These are phyloP conservation scores for Trematocara variabile DNA, from an alignment of 2,113 vertebrate genomes.

Conservation along the genomic window DNA sequence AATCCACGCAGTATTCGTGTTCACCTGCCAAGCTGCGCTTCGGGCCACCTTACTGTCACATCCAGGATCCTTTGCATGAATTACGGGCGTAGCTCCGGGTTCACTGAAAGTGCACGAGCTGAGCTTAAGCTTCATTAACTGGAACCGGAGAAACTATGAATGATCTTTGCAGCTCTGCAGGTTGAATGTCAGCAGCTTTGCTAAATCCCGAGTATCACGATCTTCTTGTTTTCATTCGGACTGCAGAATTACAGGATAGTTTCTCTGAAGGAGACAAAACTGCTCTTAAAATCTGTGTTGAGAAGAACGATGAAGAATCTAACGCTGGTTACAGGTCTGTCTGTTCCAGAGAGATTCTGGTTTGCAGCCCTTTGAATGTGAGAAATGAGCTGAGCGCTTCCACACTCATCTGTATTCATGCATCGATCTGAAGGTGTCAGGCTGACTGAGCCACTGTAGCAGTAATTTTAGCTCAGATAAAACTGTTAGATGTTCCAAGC, in stretches of 20 bases:
- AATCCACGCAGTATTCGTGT: neutral
- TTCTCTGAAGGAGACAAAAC: neutral
- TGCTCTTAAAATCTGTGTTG: neutral
- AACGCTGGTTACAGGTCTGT: rapidly evolving
- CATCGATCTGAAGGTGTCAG: neutral
- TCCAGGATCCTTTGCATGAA: neutral
- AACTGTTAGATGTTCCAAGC: neutral
- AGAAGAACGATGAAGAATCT: neutral
- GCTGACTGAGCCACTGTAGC: neutral
- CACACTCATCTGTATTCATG: neutral
- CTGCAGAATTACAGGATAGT: neutral
- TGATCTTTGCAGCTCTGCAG: neutral
- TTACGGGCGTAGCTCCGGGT: neutral
- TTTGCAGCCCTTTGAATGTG: neutral
- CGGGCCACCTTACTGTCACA: neutral
- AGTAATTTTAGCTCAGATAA: rapidly evolving
- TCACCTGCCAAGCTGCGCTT: neutral
- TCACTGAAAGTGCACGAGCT: neutral
- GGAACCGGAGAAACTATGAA: neutral
- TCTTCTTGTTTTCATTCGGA: neutral
- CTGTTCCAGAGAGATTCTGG: neutral
- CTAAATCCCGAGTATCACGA: neutral
- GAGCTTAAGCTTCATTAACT: neutral
- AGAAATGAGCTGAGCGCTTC: neutral
- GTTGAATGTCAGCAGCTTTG: neutral